phyloP scores from a whole-genome alignment of 30 jellyfish, hydroid and myxozoan species.

The Cassiopea xamachana region DNA sequence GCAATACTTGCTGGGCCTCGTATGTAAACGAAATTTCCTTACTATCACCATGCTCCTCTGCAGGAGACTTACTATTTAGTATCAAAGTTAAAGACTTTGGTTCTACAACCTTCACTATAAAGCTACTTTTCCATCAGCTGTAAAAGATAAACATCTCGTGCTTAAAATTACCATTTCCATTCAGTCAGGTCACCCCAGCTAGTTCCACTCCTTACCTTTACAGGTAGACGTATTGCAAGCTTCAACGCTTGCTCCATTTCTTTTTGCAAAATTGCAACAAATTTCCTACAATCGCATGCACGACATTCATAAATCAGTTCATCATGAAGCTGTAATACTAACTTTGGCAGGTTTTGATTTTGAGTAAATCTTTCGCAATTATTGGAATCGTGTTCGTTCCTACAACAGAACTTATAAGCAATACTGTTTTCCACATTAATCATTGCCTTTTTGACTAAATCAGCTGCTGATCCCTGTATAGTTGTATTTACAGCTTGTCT shows the following conservation, averaged over 20 bases:
- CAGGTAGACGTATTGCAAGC: slow-evolving; percentile 91
- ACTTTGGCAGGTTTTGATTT: slow-evolving; percentile 49
- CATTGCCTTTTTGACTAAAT: slow-evolving; percentile 89
- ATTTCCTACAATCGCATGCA: slow-evolving; percentile 37
- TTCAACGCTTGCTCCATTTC: slow-evolving; percentile 94
- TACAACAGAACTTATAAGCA: slow-evolving; percentile 11
- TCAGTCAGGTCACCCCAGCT: slow-evolving; percentile 90
- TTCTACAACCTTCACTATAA: too few relatives aligned
- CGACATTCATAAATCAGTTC: slow-evolving; percentile 90
- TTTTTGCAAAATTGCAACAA: slow-evolving; percentile 54
- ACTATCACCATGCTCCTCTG: too few relatives aligned
- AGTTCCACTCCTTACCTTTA: slow-evolving; percentile 77
- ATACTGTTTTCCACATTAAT: slow-evolving; percentile 62
- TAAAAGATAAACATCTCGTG: too few relatives aligned
- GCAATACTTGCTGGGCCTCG: too few relatives aligned
- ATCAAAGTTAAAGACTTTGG: too few relatives aligned
- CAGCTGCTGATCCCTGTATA: slow-evolving; percentile 99
- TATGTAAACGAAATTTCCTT: too few relatives aligned
- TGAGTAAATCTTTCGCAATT: not conserved
- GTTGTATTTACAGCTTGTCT: slow-evolving; percentile 96
- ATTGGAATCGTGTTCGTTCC: not conserved
- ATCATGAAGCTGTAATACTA: slow-evolving; percentile 95
- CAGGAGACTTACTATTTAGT: too few relatives aligned
- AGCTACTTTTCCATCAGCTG: too few relatives aligned
- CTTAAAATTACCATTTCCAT: not conserved